These are phyloP conservation scores for Molossus alvarezi DNA, from an alignment of 2,797 vertebrate species.

Conservation along the genomic window DNA sequence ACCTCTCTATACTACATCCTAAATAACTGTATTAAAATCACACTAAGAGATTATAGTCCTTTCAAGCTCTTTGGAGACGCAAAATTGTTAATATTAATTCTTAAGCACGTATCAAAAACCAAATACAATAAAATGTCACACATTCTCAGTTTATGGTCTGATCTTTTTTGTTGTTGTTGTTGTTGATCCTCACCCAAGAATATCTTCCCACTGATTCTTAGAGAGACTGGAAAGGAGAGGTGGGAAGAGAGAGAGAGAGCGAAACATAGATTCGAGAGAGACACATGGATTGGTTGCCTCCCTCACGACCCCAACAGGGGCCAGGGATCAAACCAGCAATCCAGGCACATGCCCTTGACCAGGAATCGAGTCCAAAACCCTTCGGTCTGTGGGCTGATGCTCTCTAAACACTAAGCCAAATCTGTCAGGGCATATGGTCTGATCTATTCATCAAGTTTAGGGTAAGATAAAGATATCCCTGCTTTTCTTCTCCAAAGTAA, in stretches of 20 bases:
- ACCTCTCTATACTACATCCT: background rate
- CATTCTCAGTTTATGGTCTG: background rate
- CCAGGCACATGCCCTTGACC: no score
- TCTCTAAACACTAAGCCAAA: no score
- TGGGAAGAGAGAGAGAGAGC: no score
- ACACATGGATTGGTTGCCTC: no score
- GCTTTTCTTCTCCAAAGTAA: background rate
- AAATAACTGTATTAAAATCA: conserved; percentile 49
- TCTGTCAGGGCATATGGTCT: background rate
- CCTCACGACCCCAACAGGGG: no score
- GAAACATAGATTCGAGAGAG: no score
- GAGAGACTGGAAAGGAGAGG: no score
- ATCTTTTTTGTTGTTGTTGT: background rate
- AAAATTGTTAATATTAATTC: conserved; percentile 20
- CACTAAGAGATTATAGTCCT: background rate
- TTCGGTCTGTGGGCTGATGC: no score
- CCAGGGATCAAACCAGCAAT: no score
- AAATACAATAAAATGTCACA: conserved; percentile 41
- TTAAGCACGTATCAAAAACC: conserved; percentile 54
- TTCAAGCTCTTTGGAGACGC: conserved; percentile 37
- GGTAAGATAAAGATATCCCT: background rate
- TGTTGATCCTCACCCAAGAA: no score
- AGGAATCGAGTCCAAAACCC: no score
- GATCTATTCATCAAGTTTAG: background rate
- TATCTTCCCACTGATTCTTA: no score